phyloP scores from a whole-genome alignment of 2,113 vertebrate species.

The Anser brachyrhynchus region DNA sequence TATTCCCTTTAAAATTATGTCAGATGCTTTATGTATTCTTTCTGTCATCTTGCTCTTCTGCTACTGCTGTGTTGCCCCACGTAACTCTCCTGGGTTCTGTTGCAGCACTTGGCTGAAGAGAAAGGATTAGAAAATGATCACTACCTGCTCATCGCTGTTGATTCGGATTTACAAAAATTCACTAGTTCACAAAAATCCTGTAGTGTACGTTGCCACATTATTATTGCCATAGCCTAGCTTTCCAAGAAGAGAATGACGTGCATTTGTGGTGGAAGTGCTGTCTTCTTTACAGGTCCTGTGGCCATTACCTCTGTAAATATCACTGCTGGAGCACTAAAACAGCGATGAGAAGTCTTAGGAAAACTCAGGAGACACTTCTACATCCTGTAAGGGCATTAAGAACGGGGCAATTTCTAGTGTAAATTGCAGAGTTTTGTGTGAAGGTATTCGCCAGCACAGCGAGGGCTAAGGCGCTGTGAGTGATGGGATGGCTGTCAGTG shows the following conservation, averaged over 20 bases:
- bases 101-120: background rate
- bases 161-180: background rate
- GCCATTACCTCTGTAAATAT: background rate
- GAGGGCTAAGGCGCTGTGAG: background rate
- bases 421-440: background rate
- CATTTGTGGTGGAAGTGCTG: background rate
- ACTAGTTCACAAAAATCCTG: background rate
- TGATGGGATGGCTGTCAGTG: accelerated
- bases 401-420: background rate
- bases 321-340: background rate
- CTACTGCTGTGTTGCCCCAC: background rate
- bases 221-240: background rate
- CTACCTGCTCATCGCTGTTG: background rate
- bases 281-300: background rate
- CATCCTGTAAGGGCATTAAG: background rate
- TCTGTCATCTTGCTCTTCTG: background rate
- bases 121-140: background rate
- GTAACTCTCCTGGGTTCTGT: background rate
- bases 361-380: background rate
- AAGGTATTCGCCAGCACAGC: background rate
- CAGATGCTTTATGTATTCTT: constrained; percentile 8
- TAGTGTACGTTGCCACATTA: accelerated
- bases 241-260: background rate
- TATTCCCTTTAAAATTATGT: background rate
- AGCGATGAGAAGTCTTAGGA: background rate